Base-by-base conservation (phyloP, 2,113 vertebrate species). In the Elanus axillaris region DNA sequence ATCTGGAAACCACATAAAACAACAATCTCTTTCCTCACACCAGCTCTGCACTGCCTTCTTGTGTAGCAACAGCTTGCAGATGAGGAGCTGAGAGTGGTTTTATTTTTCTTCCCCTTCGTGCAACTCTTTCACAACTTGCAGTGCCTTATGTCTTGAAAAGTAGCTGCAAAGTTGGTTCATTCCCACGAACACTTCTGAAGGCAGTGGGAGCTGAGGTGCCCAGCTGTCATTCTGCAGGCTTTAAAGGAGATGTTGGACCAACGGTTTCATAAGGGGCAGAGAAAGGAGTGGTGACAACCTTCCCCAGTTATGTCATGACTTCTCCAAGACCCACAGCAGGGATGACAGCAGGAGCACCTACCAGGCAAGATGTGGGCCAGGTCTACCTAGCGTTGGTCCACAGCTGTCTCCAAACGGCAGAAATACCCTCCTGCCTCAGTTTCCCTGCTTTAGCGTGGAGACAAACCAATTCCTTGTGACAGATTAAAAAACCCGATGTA, bases 1-100 rank as follows among this genome's bases (percentile, higher is more conserved):
- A 85, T 94, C 86, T 95, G 89, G 73, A 93, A 96, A 93, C 58
- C 92, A 87, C 69, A 87, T 82, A 73, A 82, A 94, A 85, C 15
- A 63, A 4, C 18, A 56, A 32, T 40, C 60, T 92, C 53, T 94
- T 86, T 93, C 80, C 40, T 90, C 82, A 47, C 38, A 62, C 23
- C 42, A 88, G 59, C 40, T 79, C 83, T 42, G 74, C 42, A 11
- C 62, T 78, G 60, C 74, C 19, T 80, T 92, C 60, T 85, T 69
- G 38, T 62, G 66, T n/a, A 87, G 60, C 47, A 62, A 26, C 11
- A 22, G 26, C 47, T 86, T 83, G 36, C 55, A 84, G 16, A 63
- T 14, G 68, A 80, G 26, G 43, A 84, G 38, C 27, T 36, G 23
- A 75, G n/a, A 78, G n/a, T 42, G 48, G 12, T n/a, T 80, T 86